A percentile compares a stretch with the other conserved stretches of the same genome.
phyloP scores from a whole-genome alignment of 2,113 vertebrate genomes.

The Entomyzon cyanotis region DNA sequence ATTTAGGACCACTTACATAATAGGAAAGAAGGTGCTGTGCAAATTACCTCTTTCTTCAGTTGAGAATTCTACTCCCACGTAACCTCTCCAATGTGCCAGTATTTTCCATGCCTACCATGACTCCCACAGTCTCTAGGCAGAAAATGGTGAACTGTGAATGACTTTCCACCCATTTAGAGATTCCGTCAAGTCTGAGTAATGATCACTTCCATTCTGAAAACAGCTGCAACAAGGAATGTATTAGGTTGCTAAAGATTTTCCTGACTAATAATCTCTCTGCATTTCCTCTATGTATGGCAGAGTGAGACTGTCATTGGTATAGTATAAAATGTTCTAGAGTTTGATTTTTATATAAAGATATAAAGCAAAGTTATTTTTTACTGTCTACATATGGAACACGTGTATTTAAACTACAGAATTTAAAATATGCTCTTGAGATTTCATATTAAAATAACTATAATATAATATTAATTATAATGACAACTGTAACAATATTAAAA shows the following conservation, averaged over 20 bases:
- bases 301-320: not conserved
- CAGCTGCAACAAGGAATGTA: conserved; percentile 8
- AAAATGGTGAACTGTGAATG: conserved; percentile 24
- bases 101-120: not conserved
- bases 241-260: conserved; percentile 12
- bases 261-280: not conserved
- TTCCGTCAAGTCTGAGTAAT: conserved; percentile 25
- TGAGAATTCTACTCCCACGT: not conserved
- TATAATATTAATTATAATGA: not conserved
- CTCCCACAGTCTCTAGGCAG: conserved; percentile 5
- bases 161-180: not conserved
- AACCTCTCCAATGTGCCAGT: not conserved
- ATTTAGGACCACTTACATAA: not conserved
- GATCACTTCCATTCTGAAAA: conserved; percentile 25
- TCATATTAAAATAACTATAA: not conserved
- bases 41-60: not conserved
- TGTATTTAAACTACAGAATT: not conserved
- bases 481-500: not conserved
- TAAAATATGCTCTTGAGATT: not conserved
- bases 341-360: not conserved
- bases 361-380: not conserved
- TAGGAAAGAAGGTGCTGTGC: not conserved
- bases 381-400: not conserved
- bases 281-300: not conserved
- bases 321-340: not conserved